Base-by-base conservation (phyloP, 2,888 invertebrate genomes). In the Yponomeuta malinellus region DNA sequence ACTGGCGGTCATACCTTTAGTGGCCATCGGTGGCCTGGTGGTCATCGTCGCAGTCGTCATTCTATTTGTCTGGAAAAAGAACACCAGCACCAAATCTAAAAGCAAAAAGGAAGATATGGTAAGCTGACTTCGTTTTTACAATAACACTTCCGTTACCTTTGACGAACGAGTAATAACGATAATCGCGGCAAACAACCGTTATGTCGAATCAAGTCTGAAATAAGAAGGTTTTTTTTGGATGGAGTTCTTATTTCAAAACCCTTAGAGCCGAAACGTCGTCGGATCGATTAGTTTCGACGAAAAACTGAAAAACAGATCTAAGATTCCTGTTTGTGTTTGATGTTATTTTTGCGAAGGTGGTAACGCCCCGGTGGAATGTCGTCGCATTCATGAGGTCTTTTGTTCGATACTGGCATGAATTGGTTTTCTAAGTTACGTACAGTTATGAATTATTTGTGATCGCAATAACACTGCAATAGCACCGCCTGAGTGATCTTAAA, bases 101-200 rank as follows among this genome's bases (percentile, higher is more conserved):
- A 93, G 93, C 48, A 93, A 93, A 74, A 96, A 96, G 81, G 95
- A 96, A 77, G 96, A 96, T 79, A 95, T 96, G 94, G 96, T 96
- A 79, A 85, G 90, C 48, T 43, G 33, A 33, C 31, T 29, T 31
- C 33, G 15, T 15, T 59, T 37, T 68, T 68, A 33, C 4, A 33
- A 66, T 31, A 10, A 65, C 31, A 15, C 43, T 33, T 68, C 12
- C 48, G 33, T 66, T 12, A 43, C 9, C 8, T 63, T 6, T 12
- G 23, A 63, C 63, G 8, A 63, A 63, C 15, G 23, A 15, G 12
- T 23, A 12, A 12, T 63, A 15, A 59, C 15, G 8, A 15, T 59
- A 63, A 23, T 4, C 23, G 15, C 1, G 23, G 23, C 9, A 1
- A 33, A 33, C 5, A 33, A 63, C 1, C 9, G 63, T 63, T 1